Conservation (phyloP, 1,140 invertebrate genomes). For the Acromyrmex echinatior region DNA sequence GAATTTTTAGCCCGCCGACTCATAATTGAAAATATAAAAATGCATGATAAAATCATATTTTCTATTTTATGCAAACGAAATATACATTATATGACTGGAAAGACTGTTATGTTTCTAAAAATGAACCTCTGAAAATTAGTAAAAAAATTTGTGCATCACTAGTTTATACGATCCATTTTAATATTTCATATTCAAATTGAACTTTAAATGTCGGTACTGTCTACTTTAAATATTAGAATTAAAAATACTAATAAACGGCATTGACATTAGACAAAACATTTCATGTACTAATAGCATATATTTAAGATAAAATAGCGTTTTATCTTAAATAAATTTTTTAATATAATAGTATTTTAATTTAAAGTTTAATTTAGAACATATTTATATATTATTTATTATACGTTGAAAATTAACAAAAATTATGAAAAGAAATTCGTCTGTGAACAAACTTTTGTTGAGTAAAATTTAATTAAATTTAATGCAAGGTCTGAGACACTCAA, state of each 20-base stretch:
- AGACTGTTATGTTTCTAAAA: no score
- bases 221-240: not conserved
- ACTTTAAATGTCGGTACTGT: not conserved
- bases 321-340: not conserved
- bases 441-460: slow-evolving; percentile 2
- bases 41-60: no score
- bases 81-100: no score
- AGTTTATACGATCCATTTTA: not conserved
- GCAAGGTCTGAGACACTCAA: not conserved
- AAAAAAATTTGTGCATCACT: no score
- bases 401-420: slow-evolving; percentile 1
- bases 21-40: no score
- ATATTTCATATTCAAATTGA: slow-evolving; percentile 10
- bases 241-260: not conserved
- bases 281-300: not conserved
- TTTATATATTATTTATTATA: not conserved
- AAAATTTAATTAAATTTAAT: slow-evolving; percentile 35
- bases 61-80: no score
- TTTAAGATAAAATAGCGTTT: not conserved
- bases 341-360: slow-evolving; percentile 8
- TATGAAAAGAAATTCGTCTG: not conserved
- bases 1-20: no score
- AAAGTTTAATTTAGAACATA: not conserved
- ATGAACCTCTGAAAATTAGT: no score
- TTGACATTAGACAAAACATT: not conserved